Evolutionary conservation across 2,797 vertebrate species (phyloP).

Genomic region (Eutrigla gurnardus): DNA sequence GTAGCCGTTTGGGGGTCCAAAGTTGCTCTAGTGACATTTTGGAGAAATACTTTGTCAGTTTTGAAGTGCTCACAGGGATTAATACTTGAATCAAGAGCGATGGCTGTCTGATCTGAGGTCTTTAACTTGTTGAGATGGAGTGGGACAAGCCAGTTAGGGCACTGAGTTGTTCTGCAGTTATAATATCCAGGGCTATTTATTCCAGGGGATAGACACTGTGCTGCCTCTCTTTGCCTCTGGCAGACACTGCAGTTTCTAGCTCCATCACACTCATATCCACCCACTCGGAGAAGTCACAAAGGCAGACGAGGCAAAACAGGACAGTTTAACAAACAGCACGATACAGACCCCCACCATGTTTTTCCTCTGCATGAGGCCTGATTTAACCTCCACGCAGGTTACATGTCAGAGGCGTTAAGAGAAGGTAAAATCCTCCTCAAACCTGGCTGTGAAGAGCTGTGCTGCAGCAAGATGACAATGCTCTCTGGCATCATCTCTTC

Average conservation of each 20-base stretch:
- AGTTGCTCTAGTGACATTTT: slow-evolving; percentile 40
- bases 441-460: slow-evolving; percentile 8
- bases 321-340: slow-evolving; percentile 52
- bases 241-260: slow-evolving; percentile 59
- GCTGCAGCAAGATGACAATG: slow-evolving; percentile 39
- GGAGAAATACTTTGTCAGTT: slow-evolving; percentile 39
- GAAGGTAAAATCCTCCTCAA: slow-evolving; percentile 29
- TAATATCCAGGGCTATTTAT: slow-evolving; percentile 55
- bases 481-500: neutral
- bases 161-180: slow-evolving; percentile 15
- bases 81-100: slow-evolving; percentile 40
- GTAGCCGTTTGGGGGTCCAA: slow-evolving; percentile 27
- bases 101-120: slow-evolving; percentile 13
- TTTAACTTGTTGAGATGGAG: slow-evolving; percentile 52
- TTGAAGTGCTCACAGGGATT: slow-evolving; percentile 15
- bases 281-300: slow-evolving; percentile 63
- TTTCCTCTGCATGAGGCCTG: slow-evolving; percentile 36
- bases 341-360: slow-evolving; percentile 25
- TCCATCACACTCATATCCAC: slow-evolving; percentile 63
- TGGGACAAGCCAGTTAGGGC: slow-evolving; percentile 22
- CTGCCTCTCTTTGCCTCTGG: slow-evolving; percentile 63
- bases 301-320: slow-evolving; percentile 56
- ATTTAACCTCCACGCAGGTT: slow-evolving; percentile 18
- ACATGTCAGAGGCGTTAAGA: slow-evolving; percentile 25
- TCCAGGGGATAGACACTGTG: slow-evolving; percentile 43